Evolutionary conservation across 53 echinoderm and acorn worm species (phyloP).

Genomic region (Antedon mediterranea): DNA sequence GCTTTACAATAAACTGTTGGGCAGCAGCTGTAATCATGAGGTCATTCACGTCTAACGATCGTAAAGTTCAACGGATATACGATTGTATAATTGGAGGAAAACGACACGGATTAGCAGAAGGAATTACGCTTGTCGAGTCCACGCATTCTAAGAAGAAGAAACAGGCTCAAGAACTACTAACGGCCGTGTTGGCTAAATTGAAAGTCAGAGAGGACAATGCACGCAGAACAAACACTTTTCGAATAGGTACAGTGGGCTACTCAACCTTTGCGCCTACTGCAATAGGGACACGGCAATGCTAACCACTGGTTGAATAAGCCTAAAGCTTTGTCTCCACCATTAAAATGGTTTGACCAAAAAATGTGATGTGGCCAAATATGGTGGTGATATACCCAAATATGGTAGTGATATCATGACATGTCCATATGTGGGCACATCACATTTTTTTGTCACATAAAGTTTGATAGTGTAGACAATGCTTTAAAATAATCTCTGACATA

Average conservation of each 20-base stretch:
- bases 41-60: neutral
- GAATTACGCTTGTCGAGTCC: conserved; percentile 80
- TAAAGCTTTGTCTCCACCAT: too few species aligned
- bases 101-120: conserved; percentile 66
- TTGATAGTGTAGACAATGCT: too few species aligned
- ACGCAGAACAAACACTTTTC: conserved; percentile 43
- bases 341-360: too few species aligned
- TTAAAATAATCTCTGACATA: too few species aligned
- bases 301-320: too few species aligned
- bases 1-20: too few species aligned
- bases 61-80: conserved; percentile 11
- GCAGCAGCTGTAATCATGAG: too few species aligned
- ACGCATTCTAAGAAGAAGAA: conserved; percentile 27
- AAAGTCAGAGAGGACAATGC: conserved; percentile 28
- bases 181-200: conserved; percentile 42
- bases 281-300: neutral
- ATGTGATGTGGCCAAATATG: too few species aligned
- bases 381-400: too few species aligned
- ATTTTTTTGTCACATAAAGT: too few species aligned
- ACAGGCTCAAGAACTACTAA: conserved; percentile 51
- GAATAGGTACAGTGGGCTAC: conserved; percentile 45
- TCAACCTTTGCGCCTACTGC: neutral
- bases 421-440: too few species aligned
- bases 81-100: conserved; percentile 26
- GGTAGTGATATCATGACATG: too few species aligned